These are phyloP conservation scores for Brachyopa scutellaris DNA, from an alignment of 2,888 invertebrate genomes.

Conservation along the genomic window DNA sequence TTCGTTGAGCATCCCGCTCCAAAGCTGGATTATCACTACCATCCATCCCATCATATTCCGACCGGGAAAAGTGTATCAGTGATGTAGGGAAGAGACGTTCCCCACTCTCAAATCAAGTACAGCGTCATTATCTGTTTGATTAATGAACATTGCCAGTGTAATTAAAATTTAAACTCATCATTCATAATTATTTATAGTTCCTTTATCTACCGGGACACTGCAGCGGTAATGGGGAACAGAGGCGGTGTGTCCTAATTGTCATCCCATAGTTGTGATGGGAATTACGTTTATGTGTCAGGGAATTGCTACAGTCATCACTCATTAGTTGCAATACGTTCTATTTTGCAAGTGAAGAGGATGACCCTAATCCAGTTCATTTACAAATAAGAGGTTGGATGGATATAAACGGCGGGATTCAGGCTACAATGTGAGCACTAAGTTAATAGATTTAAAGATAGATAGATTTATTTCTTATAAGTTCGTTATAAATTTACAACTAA, in stretches of 20 bases:
- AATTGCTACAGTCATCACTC: constrained; percentile 32
- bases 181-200: constrained; percentile 51
- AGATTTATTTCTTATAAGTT: too few relatives aligned
- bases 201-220: constrained; percentile 27
- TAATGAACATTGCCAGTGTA: constrained; percentile 50
- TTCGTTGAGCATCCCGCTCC: constrained; percentile 6
- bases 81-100: constrained; percentile 18
- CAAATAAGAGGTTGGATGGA: too few relatives aligned
- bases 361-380: neutral
- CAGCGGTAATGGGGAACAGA: neutral
- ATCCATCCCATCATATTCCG: too few relatives aligned
- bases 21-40: constrained; percentile 22
- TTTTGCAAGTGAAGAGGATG: constrained; percentile 1
- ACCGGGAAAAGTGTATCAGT: constrained; percentile 13
- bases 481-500: too few relatives aligned
- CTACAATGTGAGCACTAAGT: too few relatives aligned
- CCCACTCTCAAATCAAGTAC: constrained; percentile 28
- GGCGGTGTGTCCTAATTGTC: constrained; percentile 26
- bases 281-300: constrained; percentile 32
- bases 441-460: too few relatives aligned
- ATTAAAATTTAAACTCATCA: constrained; percentile 51
- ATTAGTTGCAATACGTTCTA: constrained; percentile 5
- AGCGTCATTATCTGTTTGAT: constrained; percentile 49
- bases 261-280: constrained; percentile 30
- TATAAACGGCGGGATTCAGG: too few relatives aligned